Percentiles rank a stretch among this genome's conserved stretches.
Conservation (phyloP, 2,113 vertebrate genomes). For the Amblyopsis rosae region DNA sequence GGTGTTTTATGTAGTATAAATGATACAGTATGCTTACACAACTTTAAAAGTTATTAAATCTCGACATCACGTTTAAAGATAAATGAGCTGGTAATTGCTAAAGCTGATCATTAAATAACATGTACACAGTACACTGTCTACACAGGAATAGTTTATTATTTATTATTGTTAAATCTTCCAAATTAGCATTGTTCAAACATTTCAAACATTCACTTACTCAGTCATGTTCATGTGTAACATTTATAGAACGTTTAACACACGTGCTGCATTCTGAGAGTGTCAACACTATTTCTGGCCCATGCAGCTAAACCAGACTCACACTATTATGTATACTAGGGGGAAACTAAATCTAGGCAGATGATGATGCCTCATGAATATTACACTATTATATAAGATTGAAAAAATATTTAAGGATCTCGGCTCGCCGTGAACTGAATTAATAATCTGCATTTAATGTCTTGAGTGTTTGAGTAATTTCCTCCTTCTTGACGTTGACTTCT, state of each 20-base stretch:
- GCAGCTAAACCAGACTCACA: no score
- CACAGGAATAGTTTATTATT: neutral
- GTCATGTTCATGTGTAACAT: no score
- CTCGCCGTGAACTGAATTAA: conserved; percentile 46
- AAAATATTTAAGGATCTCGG: conserved; percentile 41
- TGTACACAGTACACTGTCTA: neutral
- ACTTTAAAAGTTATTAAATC: neutral
- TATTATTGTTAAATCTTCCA: neutral
- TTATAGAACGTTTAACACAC: no score
- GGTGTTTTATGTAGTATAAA: neutral
- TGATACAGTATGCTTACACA: neutral
- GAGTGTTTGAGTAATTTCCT: conserved; percentile 2
- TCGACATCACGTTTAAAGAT: neutral
- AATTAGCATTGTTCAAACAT: neutral
- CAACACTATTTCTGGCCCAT: no score
- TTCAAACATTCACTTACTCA: no score
- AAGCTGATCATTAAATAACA: conserved; percentile 6
- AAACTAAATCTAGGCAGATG: conserved; percentile 24
- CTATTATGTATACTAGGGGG: conserved; percentile 12
- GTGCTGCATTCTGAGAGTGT: no score
- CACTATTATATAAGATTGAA: conserved; percentile 41
- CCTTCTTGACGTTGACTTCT: no score
- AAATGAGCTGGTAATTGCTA: conserved; percentile 18
- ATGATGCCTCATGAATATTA: conserved; percentile 16
- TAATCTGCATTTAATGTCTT: conserved; percentile 23